These are phyloP conservation scores for Cantharis rufa DNA, from an alignment of 2,888 invertebrate species.

Conservation along the genomic window DNA sequence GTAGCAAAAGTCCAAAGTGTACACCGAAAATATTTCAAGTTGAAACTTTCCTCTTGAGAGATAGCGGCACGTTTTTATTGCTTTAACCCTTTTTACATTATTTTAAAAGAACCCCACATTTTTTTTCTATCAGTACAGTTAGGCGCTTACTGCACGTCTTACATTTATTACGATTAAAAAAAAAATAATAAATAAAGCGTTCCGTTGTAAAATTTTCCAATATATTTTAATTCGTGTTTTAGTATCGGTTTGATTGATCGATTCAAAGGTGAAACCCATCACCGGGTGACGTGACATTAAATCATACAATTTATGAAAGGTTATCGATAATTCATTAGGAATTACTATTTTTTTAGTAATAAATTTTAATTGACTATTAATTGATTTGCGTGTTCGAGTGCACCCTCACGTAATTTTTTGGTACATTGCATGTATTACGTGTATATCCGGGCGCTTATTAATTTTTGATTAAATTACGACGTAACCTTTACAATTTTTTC, in stretches of 20 bases:
- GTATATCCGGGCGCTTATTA: not conserved
- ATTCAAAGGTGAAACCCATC: constrained; percentile 35
- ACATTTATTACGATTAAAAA: no score
- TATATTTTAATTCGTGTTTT: constrained; percentile 6
- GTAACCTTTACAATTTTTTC: not conserved
- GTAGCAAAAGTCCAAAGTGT: not conserved
- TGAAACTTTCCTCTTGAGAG: not conserved
- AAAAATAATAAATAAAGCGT: no score
- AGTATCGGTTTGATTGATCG: constrained; percentile 2
- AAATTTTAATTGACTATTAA: not conserved
- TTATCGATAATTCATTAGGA: constrained; percentile 1
- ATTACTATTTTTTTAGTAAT: not conserved
- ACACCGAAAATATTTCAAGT: not conserved
- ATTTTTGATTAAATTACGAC: not conserved
- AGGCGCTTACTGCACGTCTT: not conserved
- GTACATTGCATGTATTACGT: not conserved
- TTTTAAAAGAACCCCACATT: not conserved
- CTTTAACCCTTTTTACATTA: constrained; percentile 2
- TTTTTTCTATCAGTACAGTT: not conserved
- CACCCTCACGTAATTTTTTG: not conserved
- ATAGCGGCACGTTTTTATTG: constrained; percentile 18
- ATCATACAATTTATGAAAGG: constrained; percentile 4
- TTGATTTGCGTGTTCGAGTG: not conserved
- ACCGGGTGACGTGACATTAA: constrained; percentile 26
- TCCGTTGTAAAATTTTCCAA: not conserved